Conservation (phyloP, 1,140 invertebrate species). For the Berghia stephanieae region DNA sequence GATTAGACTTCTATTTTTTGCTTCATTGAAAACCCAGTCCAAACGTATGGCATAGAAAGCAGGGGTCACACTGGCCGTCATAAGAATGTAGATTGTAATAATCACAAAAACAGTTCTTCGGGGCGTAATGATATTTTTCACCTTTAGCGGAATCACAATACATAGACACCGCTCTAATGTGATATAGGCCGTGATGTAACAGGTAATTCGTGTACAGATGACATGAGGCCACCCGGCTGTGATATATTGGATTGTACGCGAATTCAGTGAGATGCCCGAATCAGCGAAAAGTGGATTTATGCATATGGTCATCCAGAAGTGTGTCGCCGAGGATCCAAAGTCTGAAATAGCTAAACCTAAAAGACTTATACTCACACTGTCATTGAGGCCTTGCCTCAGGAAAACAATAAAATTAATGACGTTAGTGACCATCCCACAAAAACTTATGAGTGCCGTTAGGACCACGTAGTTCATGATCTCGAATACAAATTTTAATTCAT, state of each 20-base stretch:
- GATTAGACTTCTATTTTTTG: not conserved
- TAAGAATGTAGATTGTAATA: not conserved
- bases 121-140: not conserved
- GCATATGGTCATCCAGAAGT: slow-evolving; percentile 13
- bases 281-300: not conserved
- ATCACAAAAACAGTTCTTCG: not conserved
- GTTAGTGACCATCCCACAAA: too few relatives aligned
- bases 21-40: too few relatives aligned
- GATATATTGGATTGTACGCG: not conserved
- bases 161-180: slow-evolving; percentile 7
- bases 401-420: too few relatives aligned
- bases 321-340: not conserved
- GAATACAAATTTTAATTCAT: too few relatives aligned
- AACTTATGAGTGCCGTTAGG: too few relatives aligned
- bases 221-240: slow-evolving; percentile 18
- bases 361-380: not conserved
- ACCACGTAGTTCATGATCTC: too few relatives aligned
- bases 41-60: not conserved
- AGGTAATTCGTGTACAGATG: not conserved
- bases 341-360: not conserved
- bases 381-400: not conserved
- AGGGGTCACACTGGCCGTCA: not conserved
- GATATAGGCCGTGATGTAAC: slow-evolving; percentile 12
- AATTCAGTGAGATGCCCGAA: not conserved
- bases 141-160: not conserved